These are phyloP conservation scores for Rhinophrynus dorsalis DNA, from an alignment of 2,797 vertebrate species.

Conservation along the genomic window DNA sequence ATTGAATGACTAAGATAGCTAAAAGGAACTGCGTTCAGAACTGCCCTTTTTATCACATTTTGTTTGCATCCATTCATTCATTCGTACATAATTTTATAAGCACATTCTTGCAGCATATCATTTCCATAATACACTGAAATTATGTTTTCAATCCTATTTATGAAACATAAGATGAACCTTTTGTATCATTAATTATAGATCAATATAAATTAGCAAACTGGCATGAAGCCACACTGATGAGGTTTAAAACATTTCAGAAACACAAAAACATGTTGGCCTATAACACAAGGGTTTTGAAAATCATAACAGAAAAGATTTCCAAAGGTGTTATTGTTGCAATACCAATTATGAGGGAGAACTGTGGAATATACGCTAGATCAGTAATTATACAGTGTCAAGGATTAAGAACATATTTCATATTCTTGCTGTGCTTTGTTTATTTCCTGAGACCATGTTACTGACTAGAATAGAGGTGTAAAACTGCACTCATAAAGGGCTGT, in stretches of 20 bases:
- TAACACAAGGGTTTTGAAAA: background rate
- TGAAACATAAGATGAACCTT: background rate
- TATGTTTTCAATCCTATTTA: background rate
- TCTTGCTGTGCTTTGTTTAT: background rate
- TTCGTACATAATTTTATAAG: background rate
- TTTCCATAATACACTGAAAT: background rate
- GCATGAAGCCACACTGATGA: background rate
- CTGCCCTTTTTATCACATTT: background rate
- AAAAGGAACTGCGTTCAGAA: background rate
- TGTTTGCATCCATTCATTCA: background rate
- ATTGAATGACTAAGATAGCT: background rate
- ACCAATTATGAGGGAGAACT: background rate
- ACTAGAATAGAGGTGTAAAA: too few species aligned
- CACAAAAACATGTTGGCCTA: background rate
- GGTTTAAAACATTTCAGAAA: background rate
- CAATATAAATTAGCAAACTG: background rate
- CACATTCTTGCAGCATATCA: background rate
- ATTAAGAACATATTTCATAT: background rate
- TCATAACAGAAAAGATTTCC: background rate
- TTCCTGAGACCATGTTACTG: background rate
- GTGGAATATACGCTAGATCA: background rate
- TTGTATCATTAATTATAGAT: background rate
- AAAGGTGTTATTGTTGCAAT: background rate
- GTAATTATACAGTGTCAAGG: background rate
- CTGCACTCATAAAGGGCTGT: too few species aligned